Conservation (phyloP, 2,113 vertebrate species). For the Synchiropus splendidus region DNA sequence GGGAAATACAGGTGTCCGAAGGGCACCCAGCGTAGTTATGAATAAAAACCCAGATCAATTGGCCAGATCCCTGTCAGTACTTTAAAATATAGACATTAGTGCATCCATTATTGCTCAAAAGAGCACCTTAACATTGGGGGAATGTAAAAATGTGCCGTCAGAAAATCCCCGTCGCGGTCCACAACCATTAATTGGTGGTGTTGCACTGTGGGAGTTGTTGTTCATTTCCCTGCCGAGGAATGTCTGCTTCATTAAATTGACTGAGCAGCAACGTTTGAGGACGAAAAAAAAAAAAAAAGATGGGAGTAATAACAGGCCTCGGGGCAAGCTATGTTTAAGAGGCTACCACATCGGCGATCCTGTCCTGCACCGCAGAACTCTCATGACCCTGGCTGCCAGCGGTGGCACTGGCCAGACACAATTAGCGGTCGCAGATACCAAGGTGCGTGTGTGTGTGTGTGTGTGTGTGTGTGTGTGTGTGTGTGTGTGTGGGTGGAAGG, state of each 20-base stretch:
- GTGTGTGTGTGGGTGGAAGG: slow-evolving; percentile 1
- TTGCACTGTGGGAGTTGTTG: slow-evolving; percentile 43
- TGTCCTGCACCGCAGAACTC: slow-evolving; percentile 41
- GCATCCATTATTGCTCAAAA: too few species aligned
- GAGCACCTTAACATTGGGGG: background rate
- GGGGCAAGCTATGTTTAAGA: slow-evolving; percentile 63
- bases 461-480: slow-evolving; percentile 11
- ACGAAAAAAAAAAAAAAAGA: slow-evolving; percentile 41
- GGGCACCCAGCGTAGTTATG: too few species aligned
- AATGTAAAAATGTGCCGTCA: background rate
- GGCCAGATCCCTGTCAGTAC: too few species aligned
- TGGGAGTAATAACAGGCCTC: slow-evolving; percentile 77
- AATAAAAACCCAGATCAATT: too few species aligned
- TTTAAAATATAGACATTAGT: too few species aligned
- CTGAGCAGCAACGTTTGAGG: slow-evolving; percentile 49
- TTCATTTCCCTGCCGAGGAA: slow-evolving; percentile 41
- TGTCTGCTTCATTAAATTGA: slow-evolving; percentile 48
- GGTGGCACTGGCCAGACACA: slow-evolving; percentile 50
- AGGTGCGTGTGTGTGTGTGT: slow-evolving; percentile 34
- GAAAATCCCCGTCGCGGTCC: slow-evolving; percentile 19
- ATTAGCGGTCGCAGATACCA: slow-evolving; percentile 56
- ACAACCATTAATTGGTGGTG: slow-evolving; percentile 58
- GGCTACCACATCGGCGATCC: slow-evolving; percentile 57
- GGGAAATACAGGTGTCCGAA: too few species aligned
- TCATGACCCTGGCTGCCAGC: slow-evolving; percentile 48